Percentiles rank a stretch among this genome's conserved stretches.
phyloP scores from a whole-genome alignment of 2,888 invertebrate genomes.

The Furcula furcula region DNA sequence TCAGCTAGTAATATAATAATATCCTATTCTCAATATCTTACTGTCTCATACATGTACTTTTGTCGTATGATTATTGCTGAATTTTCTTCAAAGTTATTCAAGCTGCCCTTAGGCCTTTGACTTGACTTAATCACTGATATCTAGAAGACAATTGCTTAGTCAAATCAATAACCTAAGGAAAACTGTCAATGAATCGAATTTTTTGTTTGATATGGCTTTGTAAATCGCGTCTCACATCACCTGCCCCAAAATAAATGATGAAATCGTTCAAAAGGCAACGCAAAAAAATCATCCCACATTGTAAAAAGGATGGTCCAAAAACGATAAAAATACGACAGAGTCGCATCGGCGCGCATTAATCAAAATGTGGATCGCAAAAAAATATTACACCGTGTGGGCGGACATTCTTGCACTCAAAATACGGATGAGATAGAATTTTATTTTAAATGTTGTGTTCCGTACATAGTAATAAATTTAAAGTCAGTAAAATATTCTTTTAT shows the following conservation, averaged over 20 bases:
- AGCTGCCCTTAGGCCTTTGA: no score
- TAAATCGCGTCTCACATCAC: conserved; percentile 14
- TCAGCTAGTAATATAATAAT: no score
- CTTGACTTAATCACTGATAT: no score
- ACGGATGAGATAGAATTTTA: conserved; percentile 7
- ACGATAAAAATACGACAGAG: conserved; percentile 56
- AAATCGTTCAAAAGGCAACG: conserved; percentile 27
- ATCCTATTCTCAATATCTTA: no score
- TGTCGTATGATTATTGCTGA: no score
- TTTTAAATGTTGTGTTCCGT: conserved; percentile 23
- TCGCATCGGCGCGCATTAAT: conserved; percentile 54
- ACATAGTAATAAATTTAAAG: neutral
- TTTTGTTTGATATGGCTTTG: no score
- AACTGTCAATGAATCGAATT: no score
- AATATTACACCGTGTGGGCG: conserved; percentile 55
- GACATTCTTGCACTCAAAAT: conserved; percentile 29
- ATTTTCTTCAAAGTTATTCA: no score
- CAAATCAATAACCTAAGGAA: no score
- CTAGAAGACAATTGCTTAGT: no score
- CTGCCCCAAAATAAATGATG: conserved; percentile 33
- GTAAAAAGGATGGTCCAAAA: conserved; percentile 60
- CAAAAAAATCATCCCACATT: conserved; percentile 39
- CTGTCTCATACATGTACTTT: no score
- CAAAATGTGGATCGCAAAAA: conserved; percentile 70
- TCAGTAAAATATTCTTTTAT: no score